Percentiles rank a stretch among this genome's conserved stretches.
Evolutionary conservation across 2,113 vertebrate genomes (phyloP).

Genomic region (Prunella himalayana): DNA sequence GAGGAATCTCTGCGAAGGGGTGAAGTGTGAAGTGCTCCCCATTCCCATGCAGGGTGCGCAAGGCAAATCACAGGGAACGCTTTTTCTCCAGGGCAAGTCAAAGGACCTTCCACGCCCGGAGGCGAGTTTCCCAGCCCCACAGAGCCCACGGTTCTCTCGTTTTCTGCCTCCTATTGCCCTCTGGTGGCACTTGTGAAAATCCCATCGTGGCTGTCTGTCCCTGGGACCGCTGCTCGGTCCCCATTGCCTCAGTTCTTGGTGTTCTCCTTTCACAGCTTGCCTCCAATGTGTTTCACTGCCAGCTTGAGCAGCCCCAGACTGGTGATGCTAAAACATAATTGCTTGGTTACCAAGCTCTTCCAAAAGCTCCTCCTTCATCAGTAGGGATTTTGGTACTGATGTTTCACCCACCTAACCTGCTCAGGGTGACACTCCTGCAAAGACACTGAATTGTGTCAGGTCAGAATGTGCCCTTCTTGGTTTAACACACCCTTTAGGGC

Average conservation of each 20-base stretch:
- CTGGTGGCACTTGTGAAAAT: conserved; percentile 38
- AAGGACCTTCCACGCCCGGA: not conserved
- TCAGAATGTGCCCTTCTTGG: not conserved
- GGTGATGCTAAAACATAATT: not conserved
- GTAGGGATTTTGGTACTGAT: not conserved
- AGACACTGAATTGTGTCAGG: not conserved
- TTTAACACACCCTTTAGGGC: not conserved
- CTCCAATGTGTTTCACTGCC: not conserved
- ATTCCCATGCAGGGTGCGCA: not conserved
- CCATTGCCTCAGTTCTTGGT: not conserved
- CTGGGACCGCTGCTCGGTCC: fast-evolving
- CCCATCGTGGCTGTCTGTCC: fast-evolving
- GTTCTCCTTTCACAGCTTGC: not conserved
- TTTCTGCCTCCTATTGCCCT: conserved; percentile 42
- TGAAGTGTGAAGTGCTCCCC: not conserved
- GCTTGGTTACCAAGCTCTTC: not conserved
- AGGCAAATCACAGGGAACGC: not conserved
- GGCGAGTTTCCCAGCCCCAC: fast-evolving
- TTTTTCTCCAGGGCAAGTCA: no score
- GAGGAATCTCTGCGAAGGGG: no score
- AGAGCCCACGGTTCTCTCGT: not conserved
- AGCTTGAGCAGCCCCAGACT: not conserved
- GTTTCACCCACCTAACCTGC: not conserved
- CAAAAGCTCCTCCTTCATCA: not conserved
- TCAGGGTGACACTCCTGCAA: not conserved